Conservation (phyloP, 2,797 vertebrate genomes). For the Momotus momota region DNA sequence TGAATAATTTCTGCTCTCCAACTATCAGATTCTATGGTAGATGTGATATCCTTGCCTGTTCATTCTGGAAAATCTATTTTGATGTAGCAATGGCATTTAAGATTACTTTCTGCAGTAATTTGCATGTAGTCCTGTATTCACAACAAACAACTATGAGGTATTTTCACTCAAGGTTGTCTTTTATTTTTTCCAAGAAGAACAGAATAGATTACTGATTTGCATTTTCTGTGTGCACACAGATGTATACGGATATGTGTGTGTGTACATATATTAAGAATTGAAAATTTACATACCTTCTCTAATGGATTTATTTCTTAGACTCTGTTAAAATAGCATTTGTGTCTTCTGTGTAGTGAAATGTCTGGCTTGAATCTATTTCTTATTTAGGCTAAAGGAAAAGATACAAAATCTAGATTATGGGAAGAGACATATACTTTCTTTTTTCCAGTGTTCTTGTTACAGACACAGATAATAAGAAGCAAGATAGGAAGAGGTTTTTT, state of each 20-base stretch:
- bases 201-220: background rate
- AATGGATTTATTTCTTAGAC: background rate
- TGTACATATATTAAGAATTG: background rate
- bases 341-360: background rate
- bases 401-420: background rate
- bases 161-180: background rate
- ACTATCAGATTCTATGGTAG: background rate
- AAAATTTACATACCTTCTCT: background rate
- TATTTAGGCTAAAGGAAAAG: background rate
- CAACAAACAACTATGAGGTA: background rate
- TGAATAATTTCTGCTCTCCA: background rate
- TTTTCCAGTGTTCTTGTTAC: background rate
- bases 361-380: background rate
- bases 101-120: background rate
- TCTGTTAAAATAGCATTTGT: background rate
- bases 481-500: background rate
- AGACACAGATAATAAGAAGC: background rate
- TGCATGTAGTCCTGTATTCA: background rate
- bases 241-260: background rate
- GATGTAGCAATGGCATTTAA: background rate
- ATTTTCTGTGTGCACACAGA: background rate
- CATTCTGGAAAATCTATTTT: background rate
- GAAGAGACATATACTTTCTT: background rate
- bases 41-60: background rate
- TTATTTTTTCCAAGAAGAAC: background rate